phyloP scores from a whole-genome alignment of 2,797 vertebrate species.

The Trichosurus vulpecula region DNA sequence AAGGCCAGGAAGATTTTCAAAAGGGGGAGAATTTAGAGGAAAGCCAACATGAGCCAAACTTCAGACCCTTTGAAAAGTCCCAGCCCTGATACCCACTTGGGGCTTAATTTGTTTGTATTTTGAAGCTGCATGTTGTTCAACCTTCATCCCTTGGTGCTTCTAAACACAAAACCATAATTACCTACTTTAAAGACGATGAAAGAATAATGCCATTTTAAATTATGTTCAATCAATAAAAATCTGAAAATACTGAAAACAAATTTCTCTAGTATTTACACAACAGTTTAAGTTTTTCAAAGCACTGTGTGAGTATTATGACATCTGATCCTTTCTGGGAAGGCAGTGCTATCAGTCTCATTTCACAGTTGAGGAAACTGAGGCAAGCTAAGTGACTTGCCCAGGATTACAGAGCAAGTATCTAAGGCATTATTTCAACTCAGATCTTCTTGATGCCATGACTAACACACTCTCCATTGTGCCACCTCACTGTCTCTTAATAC shows the following conservation, averaged over 20 bases:
- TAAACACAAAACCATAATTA: not conserved
- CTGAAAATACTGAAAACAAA: not conserved
- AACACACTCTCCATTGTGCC: not conserved
- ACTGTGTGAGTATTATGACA: not conserved
- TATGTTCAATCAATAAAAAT: constrained; percentile 11
- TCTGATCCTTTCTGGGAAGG: not conserved
- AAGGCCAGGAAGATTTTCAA: not conserved
- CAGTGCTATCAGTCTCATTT: not conserved
- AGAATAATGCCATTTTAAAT: constrained; percentile 24
- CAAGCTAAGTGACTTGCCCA: not conserved
- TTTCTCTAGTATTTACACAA: not conserved
- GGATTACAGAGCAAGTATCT: not conserved
- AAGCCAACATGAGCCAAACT: not conserved
- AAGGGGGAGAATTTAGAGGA: not conserved
- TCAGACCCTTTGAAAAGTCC: not conserved
- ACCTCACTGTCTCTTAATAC: not conserved
- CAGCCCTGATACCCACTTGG: not conserved
- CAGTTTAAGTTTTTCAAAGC: not conserved
- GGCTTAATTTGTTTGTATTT: not conserved
- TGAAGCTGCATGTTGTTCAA: not conserved
- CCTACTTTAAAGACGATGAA: constrained; percentile 11
- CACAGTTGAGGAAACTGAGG: not conserved
- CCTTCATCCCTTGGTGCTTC: not conserved
- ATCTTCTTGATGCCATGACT: not conserved
- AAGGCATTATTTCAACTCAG: not conserved